phyloP scores from a whole-genome alignment of 2,888 invertebrate genomes.

The Orthosia gothica region DNA sequence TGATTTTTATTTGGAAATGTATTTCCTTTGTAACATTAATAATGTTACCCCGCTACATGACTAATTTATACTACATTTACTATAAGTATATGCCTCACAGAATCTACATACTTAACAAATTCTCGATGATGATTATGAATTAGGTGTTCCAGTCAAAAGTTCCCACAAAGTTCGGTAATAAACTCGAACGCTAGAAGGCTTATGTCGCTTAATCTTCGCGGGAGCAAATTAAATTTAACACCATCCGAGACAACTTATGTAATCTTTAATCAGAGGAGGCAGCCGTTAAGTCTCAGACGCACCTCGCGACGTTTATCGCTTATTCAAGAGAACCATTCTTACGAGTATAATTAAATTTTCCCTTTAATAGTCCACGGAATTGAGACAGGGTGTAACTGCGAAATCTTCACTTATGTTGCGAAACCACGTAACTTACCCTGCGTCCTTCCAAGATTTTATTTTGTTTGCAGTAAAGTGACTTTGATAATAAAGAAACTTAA shows the following conservation, averaged over 20 bases:
- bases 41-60: not conserved
- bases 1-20: too few species aligned
- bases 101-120: slow-evolving; percentile 35
- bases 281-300: slow-evolving; percentile 74
- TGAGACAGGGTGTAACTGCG: slow-evolving; percentile 84
- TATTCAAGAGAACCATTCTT: slow-evolving; percentile 84
- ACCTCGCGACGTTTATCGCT: slow-evolving; percentile 78
- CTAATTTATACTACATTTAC: not conserved
- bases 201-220: slow-evolving; percentile 73
- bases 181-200: slow-evolving; percentile 71
- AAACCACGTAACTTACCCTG: slow-evolving; percentile 79
- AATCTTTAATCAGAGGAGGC: slow-evolving; percentile 77
- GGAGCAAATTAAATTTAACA: slow-evolving; percentile 81
- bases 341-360: slow-evolving; percentile 88
- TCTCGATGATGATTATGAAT: slow-evolving; percentile 43
- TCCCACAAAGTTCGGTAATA: slow-evolving; percentile 73
- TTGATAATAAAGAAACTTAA: slow-evolving; percentile 42
- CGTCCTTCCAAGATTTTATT: slow-evolving; percentile 54
- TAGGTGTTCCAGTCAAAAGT: slow-evolving; percentile 61
- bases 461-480: slow-evolving; percentile 42
- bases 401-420: slow-evolving; percentile 85
- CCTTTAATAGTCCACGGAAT: slow-evolving; percentile 84
- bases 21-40: not conserved
- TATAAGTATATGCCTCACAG: not conserved
- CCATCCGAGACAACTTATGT: slow-evolving; percentile 74